Percentiles rank a stretch among this genome's conserved stretches.
phyloP scores from a whole-genome alignment of 2,113 vertebrate genomes.

The Tachysurus fulvidraco region DNA sequence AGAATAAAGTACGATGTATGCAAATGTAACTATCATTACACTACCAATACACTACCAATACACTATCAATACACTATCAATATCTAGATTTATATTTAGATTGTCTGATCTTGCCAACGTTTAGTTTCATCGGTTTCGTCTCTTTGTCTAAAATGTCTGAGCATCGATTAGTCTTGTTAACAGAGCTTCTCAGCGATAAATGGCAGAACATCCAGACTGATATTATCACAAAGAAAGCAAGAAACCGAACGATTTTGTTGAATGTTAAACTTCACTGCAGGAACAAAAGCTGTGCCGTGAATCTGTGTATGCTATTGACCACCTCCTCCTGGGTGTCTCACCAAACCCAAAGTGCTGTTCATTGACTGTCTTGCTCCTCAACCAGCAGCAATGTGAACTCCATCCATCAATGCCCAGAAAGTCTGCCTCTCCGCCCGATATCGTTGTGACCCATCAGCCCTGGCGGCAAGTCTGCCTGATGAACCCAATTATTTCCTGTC shows the following conservation, averaged over 20 bases:
- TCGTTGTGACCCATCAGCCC: constrained; percentile 54
- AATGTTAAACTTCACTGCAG: constrained; percentile 23
- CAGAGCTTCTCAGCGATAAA: not conserved
- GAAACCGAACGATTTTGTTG: constrained; percentile 26
- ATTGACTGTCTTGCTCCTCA: constrained; percentile 29
- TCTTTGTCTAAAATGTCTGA: not conserved
- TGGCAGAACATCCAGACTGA: constrained; percentile 24
- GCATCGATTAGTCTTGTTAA: constrained; percentile 15
- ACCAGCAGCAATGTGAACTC: constrained; percentile 36
- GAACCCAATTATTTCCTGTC: constrained; percentile 56
- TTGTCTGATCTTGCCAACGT: not conserved
- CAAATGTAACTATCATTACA: not conserved
- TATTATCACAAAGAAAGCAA: not conserved
- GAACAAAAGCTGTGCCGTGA: constrained; percentile 16
- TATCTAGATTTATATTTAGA: not conserved
- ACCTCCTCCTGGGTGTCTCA: constrained; percentile 1
- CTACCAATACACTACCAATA: not conserved
- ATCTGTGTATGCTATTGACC: constrained; percentile 42
- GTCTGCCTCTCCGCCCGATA: constrained; percentile 38
- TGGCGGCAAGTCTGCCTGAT: constrained; percentile 50
- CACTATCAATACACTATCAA: not conserved
- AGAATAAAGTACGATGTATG: not conserved
- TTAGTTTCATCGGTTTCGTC: not conserved
- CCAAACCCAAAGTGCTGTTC: constrained; percentile 27
- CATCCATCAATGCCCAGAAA: constrained; percentile 53